Evolutionary conservation across 2,113 vertebrate genomes (phyloP).

Genomic region (Passer domesticus): DNA sequence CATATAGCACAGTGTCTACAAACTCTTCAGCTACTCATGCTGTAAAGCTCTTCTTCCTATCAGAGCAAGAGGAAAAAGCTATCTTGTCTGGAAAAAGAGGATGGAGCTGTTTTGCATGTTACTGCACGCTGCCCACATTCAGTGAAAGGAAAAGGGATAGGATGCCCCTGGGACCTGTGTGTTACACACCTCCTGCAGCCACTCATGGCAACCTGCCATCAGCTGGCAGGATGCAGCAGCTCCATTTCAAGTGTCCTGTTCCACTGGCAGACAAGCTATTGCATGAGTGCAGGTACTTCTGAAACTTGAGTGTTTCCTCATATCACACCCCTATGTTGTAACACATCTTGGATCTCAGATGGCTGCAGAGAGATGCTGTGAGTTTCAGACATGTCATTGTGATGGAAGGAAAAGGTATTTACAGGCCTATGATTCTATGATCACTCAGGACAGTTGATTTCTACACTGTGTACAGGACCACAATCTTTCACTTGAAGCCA

Average conservation of each 20-base stretch:
- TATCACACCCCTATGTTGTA: not conserved
- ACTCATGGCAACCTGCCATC: not conserved
- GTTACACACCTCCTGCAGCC: not conserved
- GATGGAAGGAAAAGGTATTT: not conserved
- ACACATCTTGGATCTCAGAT: not conserved
- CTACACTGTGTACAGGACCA: not conserved
- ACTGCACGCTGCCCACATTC: not conserved
- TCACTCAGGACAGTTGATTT: not conserved
- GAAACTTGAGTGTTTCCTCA: constrained; percentile 4
- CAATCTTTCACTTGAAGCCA: not conserved
- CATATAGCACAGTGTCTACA: not conserved
- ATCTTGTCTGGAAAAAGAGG: not conserved
- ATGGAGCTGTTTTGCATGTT: fast-evolving
- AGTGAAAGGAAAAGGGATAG: not conserved
- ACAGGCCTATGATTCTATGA: not conserved
- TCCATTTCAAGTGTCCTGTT: constrained; percentile 20
- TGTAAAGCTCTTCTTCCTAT: not conserved
- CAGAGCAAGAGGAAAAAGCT: not conserved
- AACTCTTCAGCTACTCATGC: not conserved
- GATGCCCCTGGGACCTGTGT: not conserved
- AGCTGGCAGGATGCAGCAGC: not conserved
- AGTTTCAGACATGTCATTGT: not conserved
- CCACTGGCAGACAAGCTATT: not conserved
- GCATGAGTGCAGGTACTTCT: constrained; percentile 5
- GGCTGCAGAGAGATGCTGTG: not conserved